Percentiles rank a stretch among this genome's conserved stretches.
phyloP scores from a whole-genome alignment of 2,888 invertebrate species.

The Lithophane semibrunnea region DNA sequence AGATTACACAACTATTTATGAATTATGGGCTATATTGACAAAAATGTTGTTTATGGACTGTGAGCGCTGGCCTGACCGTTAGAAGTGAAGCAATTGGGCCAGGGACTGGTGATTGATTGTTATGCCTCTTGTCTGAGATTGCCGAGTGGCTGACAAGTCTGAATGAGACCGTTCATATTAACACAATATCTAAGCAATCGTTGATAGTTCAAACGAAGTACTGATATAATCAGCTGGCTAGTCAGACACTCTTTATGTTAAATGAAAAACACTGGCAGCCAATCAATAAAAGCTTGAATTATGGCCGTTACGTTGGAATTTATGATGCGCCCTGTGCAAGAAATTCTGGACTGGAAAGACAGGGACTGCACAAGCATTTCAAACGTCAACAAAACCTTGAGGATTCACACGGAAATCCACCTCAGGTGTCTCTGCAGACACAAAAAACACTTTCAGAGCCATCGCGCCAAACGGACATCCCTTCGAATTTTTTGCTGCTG shows the following conservation, averaged over 20 bases:
- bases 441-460: conserved; percentile 53
- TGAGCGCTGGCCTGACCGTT: conserved; percentile 33
- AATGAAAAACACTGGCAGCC: conserved; percentile 31
- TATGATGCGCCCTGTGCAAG: conserved; percentile 35
- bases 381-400: conserved; percentile 42
- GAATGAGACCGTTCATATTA: conserved; percentile 32
- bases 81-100: conserved; percentile 38
- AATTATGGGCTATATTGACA: conserved; percentile 75
- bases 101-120: conserved; percentile 61
- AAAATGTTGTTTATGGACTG: conserved; percentile 61
- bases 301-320: conserved; percentile 47
- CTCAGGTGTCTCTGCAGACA: conserved; percentile 46
- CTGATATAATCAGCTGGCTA: conserved; percentile 36
- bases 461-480: conserved; percentile 62
- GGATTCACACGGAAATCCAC: conserved; percentile 58
- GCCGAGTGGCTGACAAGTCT: conserved; percentile 38
- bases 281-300: conserved; percentile 43
- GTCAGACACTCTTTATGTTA: conserved; percentile 26
- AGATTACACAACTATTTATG: conserved; percentile 80
- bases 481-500: conserved; percentile 61
- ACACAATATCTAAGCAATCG: conserved; percentile 27
- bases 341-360: conserved; percentile 22
- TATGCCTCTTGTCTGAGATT: conserved; percentile 39
- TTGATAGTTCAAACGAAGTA: conserved; percentile 35
- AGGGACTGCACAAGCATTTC: conserved; percentile 38